phyloP scores from a whole-genome alignment of 2,113 vertebrate genomes.

The Climacteris rufus region DNA sequence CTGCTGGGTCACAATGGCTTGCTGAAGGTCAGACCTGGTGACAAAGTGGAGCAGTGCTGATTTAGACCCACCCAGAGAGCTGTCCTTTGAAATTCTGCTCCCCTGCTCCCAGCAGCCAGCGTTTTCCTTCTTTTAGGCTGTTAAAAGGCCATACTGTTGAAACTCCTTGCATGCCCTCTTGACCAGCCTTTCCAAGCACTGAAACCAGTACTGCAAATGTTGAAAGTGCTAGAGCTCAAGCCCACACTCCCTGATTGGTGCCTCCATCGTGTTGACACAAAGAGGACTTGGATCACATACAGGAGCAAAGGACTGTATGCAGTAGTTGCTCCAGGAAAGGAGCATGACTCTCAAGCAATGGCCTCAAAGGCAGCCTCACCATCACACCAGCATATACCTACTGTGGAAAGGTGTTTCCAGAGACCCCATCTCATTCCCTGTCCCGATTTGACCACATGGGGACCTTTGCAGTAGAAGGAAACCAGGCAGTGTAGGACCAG shows the following conservation, averaged over 20 bases:
- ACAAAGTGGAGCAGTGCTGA: background rate
- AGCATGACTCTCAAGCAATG: background rate
- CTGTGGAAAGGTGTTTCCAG: background rate
- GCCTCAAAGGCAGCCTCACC: background rate
- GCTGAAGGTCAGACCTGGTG: background rate
- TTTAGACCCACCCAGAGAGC: background rate
- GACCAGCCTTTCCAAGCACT: background rate
- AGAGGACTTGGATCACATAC: background rate
- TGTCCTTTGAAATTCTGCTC: background rate
- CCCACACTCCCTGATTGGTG: background rate
- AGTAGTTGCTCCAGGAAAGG: background rate
- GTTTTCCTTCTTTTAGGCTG: background rate
- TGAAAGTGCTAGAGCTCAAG: background rate
- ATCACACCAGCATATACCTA: accelerated
- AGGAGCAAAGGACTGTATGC: background rate
- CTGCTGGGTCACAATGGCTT: background rate
- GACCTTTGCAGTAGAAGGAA: background rate
- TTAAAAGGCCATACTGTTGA: background rate
- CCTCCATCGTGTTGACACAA: background rate
- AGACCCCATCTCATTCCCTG: background rate
- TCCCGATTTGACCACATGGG: background rate
- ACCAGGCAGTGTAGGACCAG: background rate
- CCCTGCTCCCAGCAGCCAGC: background rate
- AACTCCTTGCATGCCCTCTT: background rate
- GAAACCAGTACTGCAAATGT: background rate